Evolutionary conservation across 2,888 invertebrate genomes (phyloP).

Genomic region (Cryptocephalus moraei): DNA sequence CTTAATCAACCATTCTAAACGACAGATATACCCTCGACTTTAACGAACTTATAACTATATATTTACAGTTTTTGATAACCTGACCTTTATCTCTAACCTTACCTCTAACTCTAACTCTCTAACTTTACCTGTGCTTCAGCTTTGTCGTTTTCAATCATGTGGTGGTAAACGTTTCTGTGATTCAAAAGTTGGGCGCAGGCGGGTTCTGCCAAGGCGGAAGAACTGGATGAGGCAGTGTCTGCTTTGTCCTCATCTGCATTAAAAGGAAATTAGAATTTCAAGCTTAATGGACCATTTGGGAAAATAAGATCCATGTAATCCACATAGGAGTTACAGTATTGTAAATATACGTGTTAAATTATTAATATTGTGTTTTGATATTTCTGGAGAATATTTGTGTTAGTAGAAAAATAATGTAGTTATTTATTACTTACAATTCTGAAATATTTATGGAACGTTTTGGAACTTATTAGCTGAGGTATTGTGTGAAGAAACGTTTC

Average conservation of each 20-base stretch:
- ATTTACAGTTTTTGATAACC: not conserved
- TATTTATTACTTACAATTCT: too few relatives aligned
- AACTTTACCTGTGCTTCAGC: constrained; percentile 27
- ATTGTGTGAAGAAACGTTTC: too few relatives aligned
- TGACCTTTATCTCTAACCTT: not conserved
- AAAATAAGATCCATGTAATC: not conserved
- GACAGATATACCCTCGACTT: too few relatives aligned
- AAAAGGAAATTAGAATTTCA: not conserved
- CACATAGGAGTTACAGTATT: not conserved
- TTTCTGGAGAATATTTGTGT: too few relatives aligned
- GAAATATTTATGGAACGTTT: too few relatives aligned
- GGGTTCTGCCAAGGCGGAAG: constrained; percentile 46
- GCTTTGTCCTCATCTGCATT: constrained; percentile 27
- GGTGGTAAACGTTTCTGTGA: constrained; percentile 29
- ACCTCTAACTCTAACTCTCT: not conserved
- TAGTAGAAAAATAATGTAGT: too few relatives aligned
- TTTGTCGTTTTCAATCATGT: constrained; percentile 33
- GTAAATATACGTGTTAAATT: too few relatives aligned
- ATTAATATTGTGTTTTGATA: too few relatives aligned
- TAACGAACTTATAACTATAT: too few relatives aligned
- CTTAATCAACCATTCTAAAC: too few relatives aligned
- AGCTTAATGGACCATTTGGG: not conserved
- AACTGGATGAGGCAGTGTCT: constrained; percentile 55
- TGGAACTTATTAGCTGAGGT: too few relatives aligned
- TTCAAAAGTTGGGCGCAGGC: constrained; percentile 33